Percentiles rank a stretch among this genome's conserved stretches.
Evolutionary conservation across 2,113 vertebrate genomes (phyloP).

Genomic region (Oryzias celebensis): DNA sequence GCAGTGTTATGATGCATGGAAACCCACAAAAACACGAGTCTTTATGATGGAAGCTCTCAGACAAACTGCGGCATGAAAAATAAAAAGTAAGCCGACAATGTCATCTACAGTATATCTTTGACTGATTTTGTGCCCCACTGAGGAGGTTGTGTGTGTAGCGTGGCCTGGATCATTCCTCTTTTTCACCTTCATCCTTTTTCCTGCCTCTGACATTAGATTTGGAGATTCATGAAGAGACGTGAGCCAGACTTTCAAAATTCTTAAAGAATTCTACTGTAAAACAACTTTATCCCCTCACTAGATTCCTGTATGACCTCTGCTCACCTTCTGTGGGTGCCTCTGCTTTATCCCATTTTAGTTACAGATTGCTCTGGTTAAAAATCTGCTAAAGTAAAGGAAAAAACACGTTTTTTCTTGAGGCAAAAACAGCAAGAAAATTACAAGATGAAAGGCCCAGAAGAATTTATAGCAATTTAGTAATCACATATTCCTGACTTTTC

Average conservation of each 20-base stretch:
- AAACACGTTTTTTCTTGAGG: neutral
- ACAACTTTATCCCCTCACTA: too few relatives aligned
- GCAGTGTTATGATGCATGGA: conserved; percentile 42
- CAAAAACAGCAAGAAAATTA: neutral
- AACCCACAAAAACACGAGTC: conserved; percentile 19
- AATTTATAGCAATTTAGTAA: neutral
- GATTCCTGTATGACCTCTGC: too few relatives aligned
- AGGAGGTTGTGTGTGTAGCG: conserved; percentile 37
- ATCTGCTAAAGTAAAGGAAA: neutral
- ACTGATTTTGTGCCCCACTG: too few relatives aligned
- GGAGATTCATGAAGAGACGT: conserved; percentile 32
- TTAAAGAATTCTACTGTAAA: too few relatives aligned
- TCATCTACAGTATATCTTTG: too few relatives aligned
- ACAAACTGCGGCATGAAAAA: conserved; percentile 58
- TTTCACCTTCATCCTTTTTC: conserved; percentile 27
- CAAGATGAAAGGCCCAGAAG: neutral
- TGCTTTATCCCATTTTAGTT: too few relatives aligned
- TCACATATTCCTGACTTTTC: neutral
- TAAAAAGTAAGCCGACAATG: conserved; percentile 39
- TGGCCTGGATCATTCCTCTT: conserved; percentile 53
- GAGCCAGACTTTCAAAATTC: too few relatives aligned
- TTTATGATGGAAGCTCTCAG: conserved; percentile 23
- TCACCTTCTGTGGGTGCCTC: too few relatives aligned
- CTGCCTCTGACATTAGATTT: conserved; percentile 19
- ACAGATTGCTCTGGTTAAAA: neutral